A percentile compares a stretch with the other conserved stretches of the same genome.
Evolutionary conservation across 1,140 invertebrate species (phyloP).

Genomic region (Galleria mellonella): DNA sequence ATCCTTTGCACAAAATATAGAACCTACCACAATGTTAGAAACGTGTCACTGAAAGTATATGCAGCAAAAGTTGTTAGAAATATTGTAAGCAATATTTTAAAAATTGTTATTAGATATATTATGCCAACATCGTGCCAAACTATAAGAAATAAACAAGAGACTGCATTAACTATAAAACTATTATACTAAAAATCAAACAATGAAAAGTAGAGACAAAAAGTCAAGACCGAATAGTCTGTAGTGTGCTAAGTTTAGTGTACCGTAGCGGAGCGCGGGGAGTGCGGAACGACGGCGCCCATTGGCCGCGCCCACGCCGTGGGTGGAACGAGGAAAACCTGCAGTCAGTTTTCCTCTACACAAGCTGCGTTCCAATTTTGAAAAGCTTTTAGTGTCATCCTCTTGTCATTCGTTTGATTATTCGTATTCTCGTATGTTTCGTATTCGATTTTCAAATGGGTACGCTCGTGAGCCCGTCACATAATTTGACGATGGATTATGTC

Average conservation of each 20-base stretch:
- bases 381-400: constrained; percentile 57
- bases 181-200: too few species aligned
- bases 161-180: too few species aligned
- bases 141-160: too few species aligned
- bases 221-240: neutral
- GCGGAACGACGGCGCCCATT: constrained; percentile 41
- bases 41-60: too few species aligned
- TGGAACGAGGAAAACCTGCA: constrained; percentile 47
- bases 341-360: constrained; percentile 34
- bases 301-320: constrained; percentile 50
- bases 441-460: constrained; percentile 22
- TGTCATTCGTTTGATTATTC: constrained; percentile 44
- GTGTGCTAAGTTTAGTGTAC: constrained; percentile 16
- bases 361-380: constrained; percentile 38
- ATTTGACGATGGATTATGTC: constrained; percentile 33
- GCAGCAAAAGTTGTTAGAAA: too few species aligned
- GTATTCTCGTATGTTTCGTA: constrained; percentile 26
- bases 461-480: constrained; percentile 30
- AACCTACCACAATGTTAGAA: too few species aligned
- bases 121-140: too few species aligned
- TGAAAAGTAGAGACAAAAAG: constrained; percentile 6
- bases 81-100: too few species aligned
- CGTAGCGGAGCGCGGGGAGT: constrained; percentile 17
- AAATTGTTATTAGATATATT: too few species aligned
- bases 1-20: too few species aligned